Conservation (phyloP, 30 jellyfish, hydroid and myxozoan species). For the Cassiopea andromeda region DNA sequence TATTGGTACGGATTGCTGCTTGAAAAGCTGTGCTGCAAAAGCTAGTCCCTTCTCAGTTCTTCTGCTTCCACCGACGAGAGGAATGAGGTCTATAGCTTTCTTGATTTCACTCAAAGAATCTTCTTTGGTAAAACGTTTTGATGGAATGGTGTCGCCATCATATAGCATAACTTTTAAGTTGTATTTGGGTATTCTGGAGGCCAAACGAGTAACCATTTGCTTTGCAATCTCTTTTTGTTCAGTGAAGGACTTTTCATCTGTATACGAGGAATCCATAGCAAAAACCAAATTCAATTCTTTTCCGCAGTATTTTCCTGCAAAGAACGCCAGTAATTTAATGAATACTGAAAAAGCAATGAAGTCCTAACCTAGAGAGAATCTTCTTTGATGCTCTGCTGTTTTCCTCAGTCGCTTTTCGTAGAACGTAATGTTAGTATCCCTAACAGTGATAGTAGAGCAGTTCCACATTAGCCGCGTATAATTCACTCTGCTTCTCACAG, state of each 20-base stretch:
- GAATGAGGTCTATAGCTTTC: constrained; percentile 25
- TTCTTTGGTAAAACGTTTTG: constrained; percentile 8
- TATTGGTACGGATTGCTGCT: neutral
- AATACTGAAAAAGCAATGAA: neutral
- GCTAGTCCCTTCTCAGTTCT: constrained; percentile 29
- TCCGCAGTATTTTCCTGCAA: constrained; percentile 7
- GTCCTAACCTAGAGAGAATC: too few relatives aligned
- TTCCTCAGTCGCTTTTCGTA: too few relatives aligned
- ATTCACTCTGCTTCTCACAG: too few relatives aligned
- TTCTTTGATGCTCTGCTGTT: too few relatives aligned
- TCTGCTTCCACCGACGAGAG: constrained; percentile 22
- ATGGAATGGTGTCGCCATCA: constrained; percentile 14
- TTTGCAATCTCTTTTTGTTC: constrained; percentile 41
- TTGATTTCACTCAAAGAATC: neutral
- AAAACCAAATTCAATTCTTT: constrained; percentile 17
- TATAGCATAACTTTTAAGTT: constrained; percentile 11
- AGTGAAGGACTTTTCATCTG: constrained; percentile 2
- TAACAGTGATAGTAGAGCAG: too few relatives aligned
- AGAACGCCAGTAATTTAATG: neutral
- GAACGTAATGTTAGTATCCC: too few relatives aligned
- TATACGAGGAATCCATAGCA: constrained; percentile 42
- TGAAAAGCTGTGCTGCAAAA: constrained; percentile 18
- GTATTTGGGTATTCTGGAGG: constrained; percentile 10
- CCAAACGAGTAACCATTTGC: neutral
- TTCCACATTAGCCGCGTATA: too few relatives aligned